Conservation (phyloP, 2,888 invertebrate genomes). For the Eurytoma adleriae region DNA sequence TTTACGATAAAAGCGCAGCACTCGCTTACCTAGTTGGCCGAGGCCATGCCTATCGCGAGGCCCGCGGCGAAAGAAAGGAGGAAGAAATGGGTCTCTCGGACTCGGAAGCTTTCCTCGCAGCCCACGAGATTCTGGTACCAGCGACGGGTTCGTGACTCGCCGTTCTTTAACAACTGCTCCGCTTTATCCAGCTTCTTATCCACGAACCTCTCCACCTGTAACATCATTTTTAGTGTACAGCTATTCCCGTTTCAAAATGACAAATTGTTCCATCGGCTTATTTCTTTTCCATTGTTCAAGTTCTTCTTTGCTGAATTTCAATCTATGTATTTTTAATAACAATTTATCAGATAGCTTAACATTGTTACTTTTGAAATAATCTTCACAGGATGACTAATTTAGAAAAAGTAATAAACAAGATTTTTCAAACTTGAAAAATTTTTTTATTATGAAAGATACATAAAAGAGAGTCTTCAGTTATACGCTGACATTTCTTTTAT, state of each 20-base stretch:
- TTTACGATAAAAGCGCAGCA: slow-evolving; percentile 68
- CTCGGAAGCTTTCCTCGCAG: slow-evolving; percentile 81
- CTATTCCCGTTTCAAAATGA: slow-evolving; percentile 22
- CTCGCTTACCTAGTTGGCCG: slow-evolving; percentile 69
- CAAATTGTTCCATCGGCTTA: background rate
- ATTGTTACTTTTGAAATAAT: slow-evolving; percentile 20
- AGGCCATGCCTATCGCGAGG: slow-evolving; percentile 83
- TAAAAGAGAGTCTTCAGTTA: slow-evolving; percentile 37
- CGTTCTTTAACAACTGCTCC: slow-evolving; percentile 84
- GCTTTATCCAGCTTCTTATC: slow-evolving; percentile 90
- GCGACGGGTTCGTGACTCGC: slow-evolving; percentile 83
- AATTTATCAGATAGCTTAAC: slow-evolving; percentile 17
- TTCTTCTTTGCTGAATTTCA: slow-evolving; percentile 17
- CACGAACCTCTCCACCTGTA: slow-evolving; percentile 88
- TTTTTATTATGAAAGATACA: slow-evolving; percentile 36
- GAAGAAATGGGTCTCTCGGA: slow-evolving; percentile 89
- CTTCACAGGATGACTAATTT: background rate
- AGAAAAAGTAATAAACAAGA: slow-evolving; percentile 15
- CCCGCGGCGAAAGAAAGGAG: slow-evolving; percentile 89
- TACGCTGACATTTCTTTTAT: slow-evolving; percentile 30
- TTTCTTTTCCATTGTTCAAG: background rate
- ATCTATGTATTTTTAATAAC: background rate
- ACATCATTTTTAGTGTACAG: slow-evolving; percentile 32
- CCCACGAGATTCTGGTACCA: slow-evolving; percentile 87
- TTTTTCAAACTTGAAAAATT: slow-evolving; percentile 29